Conservation (phyloP, 2,888 invertebrate species). For the Drosophila mettleri region DNA sequence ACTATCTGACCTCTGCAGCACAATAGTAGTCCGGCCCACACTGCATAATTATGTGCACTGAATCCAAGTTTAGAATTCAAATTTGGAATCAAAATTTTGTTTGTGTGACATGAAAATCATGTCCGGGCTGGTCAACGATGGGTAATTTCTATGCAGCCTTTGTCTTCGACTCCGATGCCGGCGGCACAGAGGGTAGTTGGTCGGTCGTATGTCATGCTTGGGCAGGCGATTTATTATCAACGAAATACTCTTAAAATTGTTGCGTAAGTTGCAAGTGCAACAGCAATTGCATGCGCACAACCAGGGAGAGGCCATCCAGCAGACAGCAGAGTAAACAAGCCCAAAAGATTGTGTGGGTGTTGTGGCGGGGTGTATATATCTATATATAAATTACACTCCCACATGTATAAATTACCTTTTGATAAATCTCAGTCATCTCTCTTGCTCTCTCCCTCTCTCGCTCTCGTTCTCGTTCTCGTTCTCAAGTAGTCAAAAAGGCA, state of each 20-base stretch:
- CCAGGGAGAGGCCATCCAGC: slow-evolving; percentile 19
- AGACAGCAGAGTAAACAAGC: slow-evolving; percentile 51
- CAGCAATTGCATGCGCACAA: slow-evolving; percentile 19
- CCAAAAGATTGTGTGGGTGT: slow-evolving; percentile 12
- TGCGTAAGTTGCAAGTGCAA: slow-evolving; percentile 58
- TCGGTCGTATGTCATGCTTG: slow-evolving; percentile 74
- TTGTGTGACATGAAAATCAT: slow-evolving; percentile 19
- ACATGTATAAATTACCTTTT: slow-evolving; percentile 85
- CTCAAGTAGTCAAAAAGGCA: slow-evolving; percentile 42
- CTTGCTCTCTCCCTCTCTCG: background rate
- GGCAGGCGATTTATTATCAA: slow-evolving; percentile 83
- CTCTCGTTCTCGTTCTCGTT: background rate
- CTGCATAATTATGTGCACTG: background rate
- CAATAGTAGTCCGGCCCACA: background rate
- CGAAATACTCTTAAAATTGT: slow-evolving; percentile 81
- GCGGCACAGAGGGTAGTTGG: slow-evolving; percentile 24
- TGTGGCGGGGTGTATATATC: slow-evolving; percentile 29
- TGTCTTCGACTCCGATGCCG: slow-evolving; percentile 16
- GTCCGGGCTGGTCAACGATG: slow-evolving; percentile 7
- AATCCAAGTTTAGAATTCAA: background rate
- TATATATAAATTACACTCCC: slow-evolving; percentile 72
- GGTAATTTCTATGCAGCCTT: slow-evolving; percentile 16
- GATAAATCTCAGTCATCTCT: slow-evolving; percentile 84
- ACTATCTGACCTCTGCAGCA: background rate
- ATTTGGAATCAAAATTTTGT: slow-evolving; percentile 4